Evolutionary conservation across 2,113 vertebrate species (phyloP).

Genomic region (Synodontis membranacea): DNA sequence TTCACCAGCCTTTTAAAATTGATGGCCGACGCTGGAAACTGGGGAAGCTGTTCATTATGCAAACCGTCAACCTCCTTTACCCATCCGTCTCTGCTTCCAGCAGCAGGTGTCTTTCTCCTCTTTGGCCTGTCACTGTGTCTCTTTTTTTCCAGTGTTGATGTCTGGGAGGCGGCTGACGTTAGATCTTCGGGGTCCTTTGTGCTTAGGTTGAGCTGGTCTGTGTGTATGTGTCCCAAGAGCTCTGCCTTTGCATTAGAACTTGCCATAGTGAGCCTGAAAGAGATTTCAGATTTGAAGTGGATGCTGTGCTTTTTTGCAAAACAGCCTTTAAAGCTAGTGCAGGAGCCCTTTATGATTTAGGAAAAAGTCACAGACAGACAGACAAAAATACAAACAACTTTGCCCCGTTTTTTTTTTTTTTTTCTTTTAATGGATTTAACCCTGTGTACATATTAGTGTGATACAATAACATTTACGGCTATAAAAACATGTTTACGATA

Average conservation of each 20-base stretch:
- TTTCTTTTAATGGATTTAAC: background rate
- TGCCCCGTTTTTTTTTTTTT: background rate
- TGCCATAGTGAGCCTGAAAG: slow-evolving; percentile 36
- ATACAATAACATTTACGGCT: background rate
- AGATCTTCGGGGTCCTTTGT: slow-evolving; percentile 21
- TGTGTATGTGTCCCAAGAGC: slow-evolving; percentile 27
- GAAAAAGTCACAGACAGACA: background rate
- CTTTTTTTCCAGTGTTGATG: background rate
- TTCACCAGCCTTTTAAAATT: slow-evolving; percentile 65
- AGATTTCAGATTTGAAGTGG: slow-evolving; percentile 32
- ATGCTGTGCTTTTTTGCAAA: slow-evolving; percentile 22
- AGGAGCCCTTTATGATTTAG: background rate
- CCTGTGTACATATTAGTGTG: background rate
- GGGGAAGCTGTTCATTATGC: background rate
- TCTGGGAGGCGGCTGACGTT: slow-evolving; percentile 31
- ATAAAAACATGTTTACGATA: background rate
- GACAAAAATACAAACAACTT: background rate
- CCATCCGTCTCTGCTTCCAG: slow-evolving; percentile 50
- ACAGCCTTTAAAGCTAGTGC: background rate
- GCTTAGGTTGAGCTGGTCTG: background rate
- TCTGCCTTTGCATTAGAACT: slow-evolving; percentile 19
- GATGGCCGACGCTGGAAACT: slow-evolving; percentile 48
- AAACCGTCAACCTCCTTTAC: slow-evolving; percentile 47
- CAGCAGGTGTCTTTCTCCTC: slow-evolving; percentile 57
- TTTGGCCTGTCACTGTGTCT: slow-evolving; percentile 4